Evolutionary conservation across 2,888 invertebrate species (phyloP).

Genomic region (Aporophyla nigra): DNA sequence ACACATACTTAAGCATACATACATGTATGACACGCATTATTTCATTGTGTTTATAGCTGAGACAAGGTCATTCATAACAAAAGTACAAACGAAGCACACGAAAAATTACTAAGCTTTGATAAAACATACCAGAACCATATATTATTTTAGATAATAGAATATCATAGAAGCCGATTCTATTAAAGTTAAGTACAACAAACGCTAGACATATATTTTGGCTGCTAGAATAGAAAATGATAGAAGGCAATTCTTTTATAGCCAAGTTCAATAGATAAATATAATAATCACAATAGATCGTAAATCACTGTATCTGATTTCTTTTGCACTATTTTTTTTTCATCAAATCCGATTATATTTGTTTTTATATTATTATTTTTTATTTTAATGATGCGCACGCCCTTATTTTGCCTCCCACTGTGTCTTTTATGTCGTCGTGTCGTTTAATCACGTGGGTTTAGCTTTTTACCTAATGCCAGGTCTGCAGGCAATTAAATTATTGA

Average conservation of each 20-base stretch:
- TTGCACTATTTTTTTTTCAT: slow-evolving; percentile 14
- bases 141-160: slow-evolving; percentile 26
- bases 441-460: slow-evolving; percentile 72
- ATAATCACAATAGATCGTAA: slow-evolving; percentile 45
- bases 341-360: slow-evolving; percentile 48
- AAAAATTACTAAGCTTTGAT: slow-evolving; percentile 5
- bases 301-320: slow-evolving; percentile 39
- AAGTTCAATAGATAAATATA: slow-evolving; percentile 28
- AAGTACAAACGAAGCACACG: slow-evolving; percentile 24
- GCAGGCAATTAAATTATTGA: slow-evolving; percentile 23
- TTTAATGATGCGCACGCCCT: slow-evolving; percentile 32
- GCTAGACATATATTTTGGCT: slow-evolving; percentile 23
- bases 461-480: slow-evolving; percentile 45
- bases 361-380: slow-evolving; percentile 29
- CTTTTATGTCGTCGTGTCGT: slow-evolving; percentile 57
- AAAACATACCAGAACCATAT: slow-evolving; percentile 26
- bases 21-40: not conserved
- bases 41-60: not conserved
- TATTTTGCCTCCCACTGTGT: slow-evolving; percentile 40
- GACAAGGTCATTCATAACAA: slow-evolving; percentile 37
- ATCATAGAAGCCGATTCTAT: slow-evolving; percentile 25
- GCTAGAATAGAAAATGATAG: slow-evolving; percentile 25
- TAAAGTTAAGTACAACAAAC: slow-evolving; percentile 8
- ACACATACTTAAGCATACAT: not conserved
- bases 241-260: slow-evolving; percentile 8